Evolutionary conservation across 2,797 vertebrate genomes (phyloP), one percentile per base, ranked within the genome.

Genomic region (Pseudocheirus occidentalis): DNA sequence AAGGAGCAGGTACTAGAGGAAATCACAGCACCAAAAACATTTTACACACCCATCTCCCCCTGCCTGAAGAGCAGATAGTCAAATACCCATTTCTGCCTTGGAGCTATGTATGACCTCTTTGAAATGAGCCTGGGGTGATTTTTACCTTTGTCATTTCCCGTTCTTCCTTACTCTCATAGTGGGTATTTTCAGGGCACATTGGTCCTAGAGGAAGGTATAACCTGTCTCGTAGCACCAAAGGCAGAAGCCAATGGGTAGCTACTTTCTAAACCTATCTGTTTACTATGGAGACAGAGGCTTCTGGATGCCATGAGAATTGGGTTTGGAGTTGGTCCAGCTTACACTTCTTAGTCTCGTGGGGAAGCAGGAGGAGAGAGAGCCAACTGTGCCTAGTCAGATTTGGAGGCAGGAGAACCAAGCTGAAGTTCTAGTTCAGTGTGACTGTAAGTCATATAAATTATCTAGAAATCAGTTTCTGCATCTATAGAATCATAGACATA

Each of bases 161-260:
- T 81, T 81, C 66, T 96, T 92, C 92, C 66, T 56, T 55, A 58
- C 34, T 93, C 81, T 91, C 91, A 94, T 1, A 40, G 21, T 29
- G 34, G 24, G 66, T 46, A 46, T 81, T 81, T 81, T 81, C 7
- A 46, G 18, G 58, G 29, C 10, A 12, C 58, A 59, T 29, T 29
- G 10, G 59, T 13, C 52, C 81, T 55, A 91, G 57, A 21, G 91
- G 73, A 34, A 18, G 59, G 40, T 57, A n/a, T 11, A 90, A 55
- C 10, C 55, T n/a, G 27, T 50, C 53, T 7, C 92, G 16, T 52
- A 28, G 81, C 46, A 3, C 9, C 54, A 93, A 16, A 11, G 40
- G 52, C 16, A 73, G 46, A 46, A 40, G 14, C 52, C 6, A 53
- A 34, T n/a, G 24, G 93, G 29, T 29, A 14, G 50, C 50, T 53